Evolutionary conservation across 2,888 invertebrate species (phyloP), one percentile per base, ranked within the genome.

Genomic region (Oscheius sp.): DNA sequence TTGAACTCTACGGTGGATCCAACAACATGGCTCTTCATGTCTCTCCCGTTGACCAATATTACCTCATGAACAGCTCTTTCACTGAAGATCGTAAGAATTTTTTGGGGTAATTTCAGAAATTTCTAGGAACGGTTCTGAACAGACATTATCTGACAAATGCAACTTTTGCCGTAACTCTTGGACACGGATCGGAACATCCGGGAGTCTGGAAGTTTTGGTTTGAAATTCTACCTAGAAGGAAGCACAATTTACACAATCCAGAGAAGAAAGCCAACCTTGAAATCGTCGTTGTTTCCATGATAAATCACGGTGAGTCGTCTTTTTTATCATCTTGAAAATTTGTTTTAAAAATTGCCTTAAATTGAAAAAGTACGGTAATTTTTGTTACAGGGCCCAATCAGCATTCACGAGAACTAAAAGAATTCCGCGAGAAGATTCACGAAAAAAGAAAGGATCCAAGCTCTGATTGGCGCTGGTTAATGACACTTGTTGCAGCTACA

Each of bases 11-110:
- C 31, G 84, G 84, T 33, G 84, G 84, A 2, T 76, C 73, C 52
- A 82, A 84, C 70, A 84, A 84, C 61, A 78, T 82, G 79, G 83
- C 82, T 5, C 72, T 84, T 29, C 84, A 85, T 71, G 79, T 84
- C 29, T 84, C 83, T 8, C 85, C 84, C 0, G 71, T 84, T n/a
- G 77, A 78, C 45, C 73, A 71, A 20, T 84, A 80, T 63, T 72
- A 74, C 17, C 71, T 84, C 25, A 70, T 65, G 31, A 70, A 80
- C n/a, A 84, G 83, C 80, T 83, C 42, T 20, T 45, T 61, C 23
- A 61, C 45, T 75, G 10, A 20, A 12, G 42, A 39, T n/a, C 15
- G 61, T 61, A 15, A 25, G 61, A 23, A 8, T 33, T 31, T 25
- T 58, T 15, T 42, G 12, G 4, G 4, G 20, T 2, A 27, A 27